Base-by-base conservation (phyloP, 2,113 vertebrate species). In the Charadrius vociferus region DNA sequence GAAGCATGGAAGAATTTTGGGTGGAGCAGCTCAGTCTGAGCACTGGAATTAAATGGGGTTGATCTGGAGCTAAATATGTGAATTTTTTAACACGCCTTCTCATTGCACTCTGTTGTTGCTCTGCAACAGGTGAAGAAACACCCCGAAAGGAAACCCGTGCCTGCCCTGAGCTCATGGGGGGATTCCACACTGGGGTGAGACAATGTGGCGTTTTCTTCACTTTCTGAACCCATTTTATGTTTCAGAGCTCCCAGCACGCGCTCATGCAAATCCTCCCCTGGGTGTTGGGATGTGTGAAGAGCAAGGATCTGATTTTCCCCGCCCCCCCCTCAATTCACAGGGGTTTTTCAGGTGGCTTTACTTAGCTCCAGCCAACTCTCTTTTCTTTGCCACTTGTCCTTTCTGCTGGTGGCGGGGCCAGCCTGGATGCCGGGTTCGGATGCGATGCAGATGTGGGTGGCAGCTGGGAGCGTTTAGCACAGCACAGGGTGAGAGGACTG, bases 41-140 rank as follows among this genome's bases (percentile, higher is more conserved):
- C 7, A 1, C 30, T 26, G 21, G 66, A 41, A 83, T 65, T 45
- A 26, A 61, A 65, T 8, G 4, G 21, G 18, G 11, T 45, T 11
- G 8, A 5, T 50, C 36, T 47, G 81, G 19, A 62, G 10, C 36
- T 66, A 52, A 67, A 67, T 24, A 4, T 0, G 0, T 41, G 36
- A 14, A 7, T 17, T 90, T 87, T 88, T 56, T 11, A 3, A 43
- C 12, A 5, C 27, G 63, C 22, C 22, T 10, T 78, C 49, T 61
- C 26, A 9, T 30, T 49, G 43, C 43, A 18, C 10, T 65, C n/a
- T 20, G 5, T 26, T 59, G 18, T 56, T 43, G 56, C 34, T 45
- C 29, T 59, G 43, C 19, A 29, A 5, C 12, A 22, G 45, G 62
- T 13, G 14, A 47, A 68, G 49, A 41, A 85, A 17, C 6, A 63